These are phyloP conservation scores for Mesoclemmys tuberculata DNA, from an alignment of 2,113 vertebrate species.

Conservation along the genomic window DNA sequence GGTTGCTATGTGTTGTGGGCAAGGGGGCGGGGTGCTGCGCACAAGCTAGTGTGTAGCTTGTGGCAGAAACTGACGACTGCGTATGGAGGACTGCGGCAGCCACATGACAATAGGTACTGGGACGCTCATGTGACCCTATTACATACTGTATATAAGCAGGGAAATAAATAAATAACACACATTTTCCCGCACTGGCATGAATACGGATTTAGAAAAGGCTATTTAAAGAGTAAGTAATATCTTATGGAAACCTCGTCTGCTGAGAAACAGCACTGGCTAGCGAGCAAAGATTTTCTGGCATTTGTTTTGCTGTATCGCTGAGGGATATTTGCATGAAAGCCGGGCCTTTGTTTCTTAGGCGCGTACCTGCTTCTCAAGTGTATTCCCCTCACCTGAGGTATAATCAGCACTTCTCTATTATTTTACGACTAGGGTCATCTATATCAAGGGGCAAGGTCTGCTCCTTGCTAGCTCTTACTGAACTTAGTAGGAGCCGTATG, in stretches of 20 bases:
- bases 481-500: background rate
- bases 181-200: background rate
- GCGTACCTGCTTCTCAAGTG: background rate
- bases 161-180: background rate
- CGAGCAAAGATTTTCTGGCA: no score
- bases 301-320: background rate
- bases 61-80: background rate
- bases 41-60: background rate
- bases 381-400: background rate
- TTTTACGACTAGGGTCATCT: background rate
- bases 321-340: background rate
- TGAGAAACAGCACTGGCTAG: background rate
- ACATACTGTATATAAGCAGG: rapidly evolving
- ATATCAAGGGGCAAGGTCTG: background rate
- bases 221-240: background rate
- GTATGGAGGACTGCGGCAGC: rapidly evolving
- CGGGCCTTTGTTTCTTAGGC: background rate
- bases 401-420: background rate
- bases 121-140: rapidly evolving
- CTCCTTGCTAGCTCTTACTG: no score
- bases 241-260: background rate
- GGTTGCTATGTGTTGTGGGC: rapidly evolving
- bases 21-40: background rate
- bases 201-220: background rate
- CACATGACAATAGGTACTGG: rapidly evolving